Conservation (phyloP, 2,113 vertebrate species). For the Numenius arquata region DNA sequence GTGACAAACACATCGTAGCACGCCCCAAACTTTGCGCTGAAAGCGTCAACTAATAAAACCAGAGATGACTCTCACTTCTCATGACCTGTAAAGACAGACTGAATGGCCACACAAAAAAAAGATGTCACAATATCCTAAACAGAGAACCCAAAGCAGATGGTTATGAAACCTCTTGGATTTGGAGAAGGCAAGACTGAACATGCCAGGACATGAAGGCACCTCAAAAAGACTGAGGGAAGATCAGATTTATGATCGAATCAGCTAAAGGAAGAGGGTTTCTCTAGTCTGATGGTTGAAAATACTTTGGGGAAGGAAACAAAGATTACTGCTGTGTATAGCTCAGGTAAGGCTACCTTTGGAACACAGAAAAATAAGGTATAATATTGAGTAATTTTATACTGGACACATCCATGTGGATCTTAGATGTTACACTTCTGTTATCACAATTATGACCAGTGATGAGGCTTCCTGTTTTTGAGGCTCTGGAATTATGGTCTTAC, state of each 20-base stretch:
- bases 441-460: background rate
- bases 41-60: background rate
- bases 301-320: background rate
- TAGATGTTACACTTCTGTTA: background rate
- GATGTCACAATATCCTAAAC: background rate
- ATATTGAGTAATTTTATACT: background rate
- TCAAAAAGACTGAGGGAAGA: conserved; percentile 1
- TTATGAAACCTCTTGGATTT: background rate
- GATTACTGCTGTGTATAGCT: background rate
- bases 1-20: background rate
- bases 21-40: background rate
- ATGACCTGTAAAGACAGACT: background rate
- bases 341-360: background rate
- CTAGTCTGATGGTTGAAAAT: background rate
- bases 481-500: background rate
- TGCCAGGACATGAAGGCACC: background rate
- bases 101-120: background rate
- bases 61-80: background rate
- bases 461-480: background rate
- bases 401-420: accelerated
- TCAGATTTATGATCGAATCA: background rate
- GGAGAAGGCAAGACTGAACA: background rate
- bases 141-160: background rate
- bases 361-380: background rate
- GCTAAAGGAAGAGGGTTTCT: background rate